Evolutionary conservation across 2,113 vertebrate genomes (phyloP).

Genomic region (Saccopteryx leptura): DNA sequence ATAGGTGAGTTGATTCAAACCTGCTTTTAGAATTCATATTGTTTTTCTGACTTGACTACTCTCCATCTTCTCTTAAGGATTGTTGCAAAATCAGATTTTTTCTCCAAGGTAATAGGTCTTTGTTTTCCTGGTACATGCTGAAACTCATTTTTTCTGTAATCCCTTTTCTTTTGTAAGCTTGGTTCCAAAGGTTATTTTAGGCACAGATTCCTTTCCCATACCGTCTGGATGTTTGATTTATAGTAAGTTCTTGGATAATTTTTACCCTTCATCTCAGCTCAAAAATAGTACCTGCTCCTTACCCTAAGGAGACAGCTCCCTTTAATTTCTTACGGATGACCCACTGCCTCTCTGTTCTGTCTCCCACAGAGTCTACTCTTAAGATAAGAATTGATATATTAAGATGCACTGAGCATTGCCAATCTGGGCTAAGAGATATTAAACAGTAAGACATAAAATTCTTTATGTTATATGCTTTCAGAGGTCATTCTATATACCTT

Average conservation of each 20-base stretch:
- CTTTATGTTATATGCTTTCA: background rate
- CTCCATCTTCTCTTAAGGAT: background rate
- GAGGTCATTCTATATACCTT: background rate
- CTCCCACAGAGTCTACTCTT: background rate
- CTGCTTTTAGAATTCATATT: background rate
- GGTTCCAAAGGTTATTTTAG: slow-evolving; percentile 48
- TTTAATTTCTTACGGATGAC: background rate
- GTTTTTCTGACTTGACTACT: background rate
- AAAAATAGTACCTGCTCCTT: background rate
- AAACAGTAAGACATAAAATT: background rate
- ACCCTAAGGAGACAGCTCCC: background rate
- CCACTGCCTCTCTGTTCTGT: background rate
- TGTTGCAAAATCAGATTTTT: slow-evolving; percentile 43
- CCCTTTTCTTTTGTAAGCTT: background rate
- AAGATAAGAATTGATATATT: background rate
- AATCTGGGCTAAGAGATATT: background rate
- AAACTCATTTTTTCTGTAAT: slow-evolving; percentile 28
- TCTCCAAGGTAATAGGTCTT: background rate
- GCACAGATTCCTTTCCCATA: background rate
- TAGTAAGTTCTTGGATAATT: background rate
- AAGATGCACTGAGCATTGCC: background rate
- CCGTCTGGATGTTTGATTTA: slow-evolving; percentile 9
- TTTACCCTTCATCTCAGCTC: background rate
- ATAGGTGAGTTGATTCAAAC: background rate
- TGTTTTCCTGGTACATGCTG: slow-evolving; percentile 3